Conservation (phyloP, 2,888 invertebrate genomes). For the Polietes domitor region DNA sequence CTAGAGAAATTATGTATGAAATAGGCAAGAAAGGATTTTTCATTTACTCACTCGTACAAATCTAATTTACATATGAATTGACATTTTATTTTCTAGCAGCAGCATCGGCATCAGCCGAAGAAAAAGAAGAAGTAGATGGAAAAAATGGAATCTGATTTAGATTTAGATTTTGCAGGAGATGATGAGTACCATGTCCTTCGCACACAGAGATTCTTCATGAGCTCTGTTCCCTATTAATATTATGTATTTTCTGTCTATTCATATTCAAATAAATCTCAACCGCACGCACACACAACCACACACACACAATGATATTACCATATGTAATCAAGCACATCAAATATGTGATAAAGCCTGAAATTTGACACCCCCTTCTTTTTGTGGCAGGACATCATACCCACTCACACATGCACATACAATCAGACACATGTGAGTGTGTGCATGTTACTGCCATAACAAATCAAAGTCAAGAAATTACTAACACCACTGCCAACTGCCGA, state of each 20-base stretch:
- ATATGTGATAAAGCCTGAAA: slow-evolving; percentile 43
- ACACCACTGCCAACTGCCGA: slow-evolving; percentile 27
- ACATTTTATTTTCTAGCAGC: slow-evolving; percentile 52
- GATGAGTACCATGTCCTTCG: background rate
- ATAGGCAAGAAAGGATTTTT: slow-evolving; percentile 48
- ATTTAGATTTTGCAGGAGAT: slow-evolving; percentile 42
- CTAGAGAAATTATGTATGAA: slow-evolving; percentile 14
- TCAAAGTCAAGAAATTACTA: slow-evolving; percentile 58
- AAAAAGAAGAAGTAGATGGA: slow-evolving; percentile 5
- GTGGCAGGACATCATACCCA: background rate
- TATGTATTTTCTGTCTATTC: slow-evolving; percentile 51
- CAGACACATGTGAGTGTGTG: background rate
- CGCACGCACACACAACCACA: slow-evolving; percentile 37
- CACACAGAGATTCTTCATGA: background rate
- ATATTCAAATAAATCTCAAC: slow-evolving; percentile 70
- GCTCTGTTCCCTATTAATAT: slow-evolving; percentile 32
- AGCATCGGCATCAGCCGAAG: background rate
- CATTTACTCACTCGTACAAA: slow-evolving; percentile 49
- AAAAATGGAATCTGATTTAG: slow-evolving; percentile 46
- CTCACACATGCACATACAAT: background rate
- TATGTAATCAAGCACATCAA: slow-evolving; percentile 61
- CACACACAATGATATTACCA: slow-evolving; percentile 57
- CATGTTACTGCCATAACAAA: slow-evolving; percentile 45
- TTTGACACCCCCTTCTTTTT: slow-evolving; percentile 35
- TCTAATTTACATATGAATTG: slow-evolving; percentile 67